Evolutionary conservation across 1,140 invertebrate species (phyloP), one percentile per base, ranked within the genome.

Genomic region (Yoshiicerus persimilis): DNA sequence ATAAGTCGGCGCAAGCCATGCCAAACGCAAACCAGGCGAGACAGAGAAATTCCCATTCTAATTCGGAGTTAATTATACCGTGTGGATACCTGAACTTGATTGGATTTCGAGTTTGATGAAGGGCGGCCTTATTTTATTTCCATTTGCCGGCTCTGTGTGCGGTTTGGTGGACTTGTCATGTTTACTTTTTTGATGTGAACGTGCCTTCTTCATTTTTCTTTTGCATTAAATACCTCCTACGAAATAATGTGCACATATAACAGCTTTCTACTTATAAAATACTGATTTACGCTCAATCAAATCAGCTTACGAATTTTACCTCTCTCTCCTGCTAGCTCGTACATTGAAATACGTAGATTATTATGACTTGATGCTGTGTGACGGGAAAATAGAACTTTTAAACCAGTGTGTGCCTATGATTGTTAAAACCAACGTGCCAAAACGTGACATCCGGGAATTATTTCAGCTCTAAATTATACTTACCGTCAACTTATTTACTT

Each of bases 401-500:
- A 34, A 75, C 23, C 25, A 30, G 66, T 16, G 25, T 5, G 32
- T 34, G 9, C 25, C 66, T 25, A 75, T 75, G 16, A 75, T 75
- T 2, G 32, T 75, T 80, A 36, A 36, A n/a, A 39, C 36, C n/a
- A 41, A 30, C 39, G 80, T 39, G 80, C 38, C 38, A 84, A 84
- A 39, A 23, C 80, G 80, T 84, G 80, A 84, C 36, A 41, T 84
- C 80, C 80, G 36, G 80, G 39, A 39, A 41, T 84, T 84, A 41
- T 41, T 41, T 41, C 25, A 41, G 27, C 39, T 80, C 36, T 36
- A 36, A 36, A 36, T 80, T 80, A 34, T 80, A 34, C 75, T 38
- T 36, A 34, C n/a, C 16, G 36, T 38, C 36, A 36, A 80, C 30
- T 80, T 80, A 38, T 80, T 80, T 25, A 23, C n/a, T 36, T 80